Evolutionary conservation across 2,888 invertebrate genomes (phyloP), one percentile per base, ranked within the genome.

Genomic region (Thecocarcelia acutangulata): DNA sequence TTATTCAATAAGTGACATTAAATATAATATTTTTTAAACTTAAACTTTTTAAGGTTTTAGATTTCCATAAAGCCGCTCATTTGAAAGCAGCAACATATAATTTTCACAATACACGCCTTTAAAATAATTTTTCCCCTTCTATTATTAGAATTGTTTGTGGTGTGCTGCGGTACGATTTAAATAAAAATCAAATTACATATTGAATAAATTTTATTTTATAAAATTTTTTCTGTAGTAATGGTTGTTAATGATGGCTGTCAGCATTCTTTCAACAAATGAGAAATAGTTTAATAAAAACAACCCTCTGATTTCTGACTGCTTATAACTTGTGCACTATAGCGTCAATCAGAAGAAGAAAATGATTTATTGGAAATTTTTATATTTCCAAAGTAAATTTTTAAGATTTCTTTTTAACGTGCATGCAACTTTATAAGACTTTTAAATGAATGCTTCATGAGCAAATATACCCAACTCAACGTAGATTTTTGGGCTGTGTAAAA

Each of bases 161-260:
- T 28, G 44, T 52, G 17, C 8, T 28, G 61, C 21, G 19, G 54
- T 33, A 11, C 19, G 17, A 64, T 58, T 64, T 64, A 48, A 33
- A 33, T 33, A 33, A 58, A 80, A 64, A 54, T 70, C 46, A 58
- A 75, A 70, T 75, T 70, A 74, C 69, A 61, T 52, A 17, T 17
- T 50, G 11, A 73, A 54, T 58, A 50, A 9, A 66, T 66, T 72
- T 50, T 66, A 17, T 40, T 48, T 58, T 24, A 3, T 24, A 24
- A 24, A 3, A 24, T 24, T 24, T 24, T 24, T 24, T 2, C 5
- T 24, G 5, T 24, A 3, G 24, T 33, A 33, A 13, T 70, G 21
- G 17, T 24, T 37, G 24, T 46, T 50, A 28, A 15, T 66, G 33
- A 21, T 52, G 50, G 13, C 37, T 48, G 33, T 69, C 19, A 48